phyloP scores from a whole-genome alignment of 1,140 invertebrate genomes.

The Atta texana region DNA sequence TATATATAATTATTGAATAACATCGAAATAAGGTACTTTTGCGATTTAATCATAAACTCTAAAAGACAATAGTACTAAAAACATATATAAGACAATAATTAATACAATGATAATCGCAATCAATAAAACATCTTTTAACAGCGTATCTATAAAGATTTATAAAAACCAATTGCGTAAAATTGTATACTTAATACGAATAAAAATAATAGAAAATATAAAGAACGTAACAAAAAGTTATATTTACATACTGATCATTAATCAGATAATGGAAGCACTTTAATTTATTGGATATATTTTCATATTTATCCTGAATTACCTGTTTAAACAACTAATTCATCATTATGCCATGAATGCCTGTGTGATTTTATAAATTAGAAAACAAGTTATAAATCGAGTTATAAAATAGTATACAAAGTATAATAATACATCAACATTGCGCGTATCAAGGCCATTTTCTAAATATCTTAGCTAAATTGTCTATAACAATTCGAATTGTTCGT shows the following conservation, averaged over 20 bases:
- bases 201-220: constrained; percentile 29
- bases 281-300: constrained; percentile 31
- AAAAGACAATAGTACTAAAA: background rate
- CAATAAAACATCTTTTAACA: constrained; percentile 38
- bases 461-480: constrained; percentile 49
- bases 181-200: constrained; percentile 44
- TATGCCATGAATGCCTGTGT: background rate
- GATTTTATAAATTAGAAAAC: constrained; percentile 56
- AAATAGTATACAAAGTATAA: constrained; percentile 32
- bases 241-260: constrained; percentile 67
- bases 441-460: constrained; percentile 48
- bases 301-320: constrained; percentile 34
- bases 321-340: constrained; percentile 29
- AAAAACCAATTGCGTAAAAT: constrained; percentile 37
- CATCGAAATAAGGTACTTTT: constrained; percentile 35
- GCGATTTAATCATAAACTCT: constrained; percentile 39
- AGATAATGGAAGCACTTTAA: constrained; percentile 68
- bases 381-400: constrained; percentile 45
- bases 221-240: constrained; percentile 56
- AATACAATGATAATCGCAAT: constrained; percentile 14
- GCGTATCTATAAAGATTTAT: constrained; percentile 40
- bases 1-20: constrained; percentile 40
- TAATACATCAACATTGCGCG: constrained; percentile 35
- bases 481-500: constrained; percentile 33
- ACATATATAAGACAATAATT: background rate